phyloP scores from a whole-genome alignment of 2,797 vertebrate genomes.

The Staurois parvus region DNA sequence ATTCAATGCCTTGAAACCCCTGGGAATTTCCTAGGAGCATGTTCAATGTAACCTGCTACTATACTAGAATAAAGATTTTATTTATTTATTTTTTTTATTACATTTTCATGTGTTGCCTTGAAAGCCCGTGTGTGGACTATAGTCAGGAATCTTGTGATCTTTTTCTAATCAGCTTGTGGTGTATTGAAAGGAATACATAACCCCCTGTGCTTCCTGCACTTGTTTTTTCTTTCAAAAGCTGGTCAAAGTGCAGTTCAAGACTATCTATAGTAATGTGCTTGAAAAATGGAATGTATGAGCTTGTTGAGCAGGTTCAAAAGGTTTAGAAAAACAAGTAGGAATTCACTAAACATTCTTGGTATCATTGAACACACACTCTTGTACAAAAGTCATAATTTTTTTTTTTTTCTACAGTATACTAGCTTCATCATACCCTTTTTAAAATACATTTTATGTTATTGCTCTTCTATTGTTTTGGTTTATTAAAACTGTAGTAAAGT shows the following conservation, averaged over 20 bases:
- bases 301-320: conserved; percentile 45
- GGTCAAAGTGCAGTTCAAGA: conserved; percentile 43
- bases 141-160: background rate
- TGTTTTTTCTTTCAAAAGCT: conserved; percentile 10
- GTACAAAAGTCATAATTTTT: no score
- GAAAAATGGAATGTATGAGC: conserved; percentile 45
- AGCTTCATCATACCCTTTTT: no score
- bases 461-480: no score
- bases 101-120: background rate
- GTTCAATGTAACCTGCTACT: background rate
- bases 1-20: background rate
- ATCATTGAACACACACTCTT: background rate
- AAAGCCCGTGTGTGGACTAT: background rate
- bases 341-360: conserved; percentile 13
- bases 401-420: no score
- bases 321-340: conserved; percentile 47
- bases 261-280: conserved; percentile 35
- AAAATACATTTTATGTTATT: no score
- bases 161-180: conserved; percentile 4
- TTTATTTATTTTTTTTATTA: background rate
- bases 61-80: background rate
- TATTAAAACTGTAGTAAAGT: no score
- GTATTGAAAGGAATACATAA: background rate
- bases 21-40: background rate
- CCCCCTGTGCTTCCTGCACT: conserved; percentile 4